Percentiles rank a stretch among this genome's conserved stretches.
phyloP scores from a whole-genome alignment of 2,888 invertebrate species.

The Parochlus steinenii region DNA sequence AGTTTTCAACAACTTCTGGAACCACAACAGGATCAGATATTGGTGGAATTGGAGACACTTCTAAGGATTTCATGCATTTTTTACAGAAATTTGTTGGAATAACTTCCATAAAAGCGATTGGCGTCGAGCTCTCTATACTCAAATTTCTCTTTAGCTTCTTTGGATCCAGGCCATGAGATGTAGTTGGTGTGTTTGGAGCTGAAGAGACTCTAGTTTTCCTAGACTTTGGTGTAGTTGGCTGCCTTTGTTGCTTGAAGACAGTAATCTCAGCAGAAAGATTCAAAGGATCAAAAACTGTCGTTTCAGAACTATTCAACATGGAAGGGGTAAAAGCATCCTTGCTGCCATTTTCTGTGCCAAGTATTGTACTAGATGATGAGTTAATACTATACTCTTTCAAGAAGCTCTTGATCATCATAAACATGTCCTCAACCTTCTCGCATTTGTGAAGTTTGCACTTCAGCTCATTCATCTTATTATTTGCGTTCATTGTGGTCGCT shows the following conservation, averaged over 20 bases:
- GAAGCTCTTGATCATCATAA: constrained; percentile 2
- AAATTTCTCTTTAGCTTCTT: constrained; percentile 2
- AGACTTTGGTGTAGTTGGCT: background rate
- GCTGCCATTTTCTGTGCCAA: too few relatives aligned
- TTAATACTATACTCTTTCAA: constrained; percentile 7
- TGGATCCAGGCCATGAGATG: background rate
- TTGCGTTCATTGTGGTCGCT: constrained; percentile 1
- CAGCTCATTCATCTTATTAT: constrained; percentile 5
- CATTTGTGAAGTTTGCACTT: constrained; percentile 4
- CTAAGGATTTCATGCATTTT: background rate
- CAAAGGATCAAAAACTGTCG: constrained; percentile 7
- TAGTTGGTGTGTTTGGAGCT: constrained; percentile 7
- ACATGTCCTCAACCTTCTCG: constrained; percentile 3
- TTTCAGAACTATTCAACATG: constrained; percentile 7
- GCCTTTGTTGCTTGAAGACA: background rate
- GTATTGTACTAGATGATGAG: constrained; percentile 5
- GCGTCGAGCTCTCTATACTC: background rate
- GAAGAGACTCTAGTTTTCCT: too few relatives aligned
- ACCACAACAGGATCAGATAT: constrained; percentile 7
- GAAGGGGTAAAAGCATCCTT: background rate
- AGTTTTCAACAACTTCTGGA: constrained; percentile 5
- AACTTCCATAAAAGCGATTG: background rate
- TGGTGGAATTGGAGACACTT: background rate
- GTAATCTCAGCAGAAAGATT: background rate
- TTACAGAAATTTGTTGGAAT: background rate